Base-by-base conservation (phyloP, 2,888 invertebrate species). In the Eudasyphora cyanicolor region DNA sequence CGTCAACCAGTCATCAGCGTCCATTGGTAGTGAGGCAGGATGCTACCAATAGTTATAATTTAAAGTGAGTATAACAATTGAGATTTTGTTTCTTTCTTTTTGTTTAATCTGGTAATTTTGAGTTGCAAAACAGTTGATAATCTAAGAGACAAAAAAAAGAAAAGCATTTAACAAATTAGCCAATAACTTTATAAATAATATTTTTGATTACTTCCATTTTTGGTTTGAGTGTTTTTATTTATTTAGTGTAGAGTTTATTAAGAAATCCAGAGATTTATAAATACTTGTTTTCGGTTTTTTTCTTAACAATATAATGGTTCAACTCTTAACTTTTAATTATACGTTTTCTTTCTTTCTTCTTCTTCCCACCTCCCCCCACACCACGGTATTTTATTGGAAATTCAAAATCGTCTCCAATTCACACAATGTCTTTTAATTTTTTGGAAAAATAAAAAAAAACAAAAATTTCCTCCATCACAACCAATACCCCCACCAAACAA, bases 31-130 rank as follows among this genome's bases (percentile, higher is more conserved):
- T 95, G 84, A 93, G 96, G 38, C 96, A 96, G 92, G 96, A 96
- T 92, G 96, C 96, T 90, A 95, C 96, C 91, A 95, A 95, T 87
- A 95, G 95, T 90, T 94, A 96, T 89, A 95, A 96, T 91, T 95
- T 96, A 93, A 97, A 96, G 97, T 97, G 93, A 94, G 95, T 94
- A 87, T 7, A n/a, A n/a, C 21, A 24, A n/a, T 35, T 60, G n/a
- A 32, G 2, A 27, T 14, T 2, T 62, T 38, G 19, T 51, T 24
- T 69, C 76, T 80, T 17, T 35, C 8, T n/a, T n/a, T n/a, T n/a
- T n/a, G n/a, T n/a, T n/a, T n/a, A n/a, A n/a, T n/a, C n/a, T n/a
- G 5, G 7, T 78, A 85, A 83, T 57, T 32, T 62, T 62, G 17
- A 21, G 5, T 57, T 57, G 4, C 2, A n/a, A 5, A 62, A 17